Evolutionary conservation across 2,888 invertebrate genomes (phyloP).

Genomic region (Belgica antarctica): DNA sequence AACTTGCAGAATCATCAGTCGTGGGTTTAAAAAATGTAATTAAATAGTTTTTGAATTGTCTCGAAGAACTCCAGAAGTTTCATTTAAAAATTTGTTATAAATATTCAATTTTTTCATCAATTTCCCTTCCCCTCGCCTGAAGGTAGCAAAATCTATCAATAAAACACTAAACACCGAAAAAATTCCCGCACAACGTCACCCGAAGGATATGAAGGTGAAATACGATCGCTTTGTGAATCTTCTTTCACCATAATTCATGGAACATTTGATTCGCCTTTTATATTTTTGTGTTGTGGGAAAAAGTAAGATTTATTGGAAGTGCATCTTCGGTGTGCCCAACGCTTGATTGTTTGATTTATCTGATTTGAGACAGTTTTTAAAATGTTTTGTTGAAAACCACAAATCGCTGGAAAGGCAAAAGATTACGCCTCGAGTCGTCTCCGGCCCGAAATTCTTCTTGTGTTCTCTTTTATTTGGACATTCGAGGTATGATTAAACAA

Average conservation of each 20-base stretch:
- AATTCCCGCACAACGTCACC: background rate
- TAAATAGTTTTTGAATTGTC: no score
- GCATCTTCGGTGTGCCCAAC: background rate
- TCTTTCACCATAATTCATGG: background rate
- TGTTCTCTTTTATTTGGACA: no score
- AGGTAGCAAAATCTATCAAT: no score
- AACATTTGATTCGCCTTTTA: conserved; percentile 6
- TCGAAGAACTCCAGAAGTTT: no score
- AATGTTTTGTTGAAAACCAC: conserved; percentile 4
- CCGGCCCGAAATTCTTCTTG: background rate
- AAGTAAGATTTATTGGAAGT: no score
- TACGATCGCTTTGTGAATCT: background rate
- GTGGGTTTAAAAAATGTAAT: no score
- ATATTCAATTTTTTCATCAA: no score
- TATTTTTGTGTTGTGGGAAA: background rate
- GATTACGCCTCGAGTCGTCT: background rate
- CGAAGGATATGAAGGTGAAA: background rate
- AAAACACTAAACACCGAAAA: no score
- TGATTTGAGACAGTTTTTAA: conserved; percentile 1
- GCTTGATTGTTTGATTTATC: conserved; percentile 13
- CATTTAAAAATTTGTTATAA: no score
- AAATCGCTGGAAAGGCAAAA: background rate
- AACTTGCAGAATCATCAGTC: no score
- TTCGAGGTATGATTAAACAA: background rate
- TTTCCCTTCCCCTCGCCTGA: no score